These are phyloP conservation scores for Oreocharis arfaki DNA, from an alignment of 2,113 vertebrate species.

Conservation along the genomic window DNA sequence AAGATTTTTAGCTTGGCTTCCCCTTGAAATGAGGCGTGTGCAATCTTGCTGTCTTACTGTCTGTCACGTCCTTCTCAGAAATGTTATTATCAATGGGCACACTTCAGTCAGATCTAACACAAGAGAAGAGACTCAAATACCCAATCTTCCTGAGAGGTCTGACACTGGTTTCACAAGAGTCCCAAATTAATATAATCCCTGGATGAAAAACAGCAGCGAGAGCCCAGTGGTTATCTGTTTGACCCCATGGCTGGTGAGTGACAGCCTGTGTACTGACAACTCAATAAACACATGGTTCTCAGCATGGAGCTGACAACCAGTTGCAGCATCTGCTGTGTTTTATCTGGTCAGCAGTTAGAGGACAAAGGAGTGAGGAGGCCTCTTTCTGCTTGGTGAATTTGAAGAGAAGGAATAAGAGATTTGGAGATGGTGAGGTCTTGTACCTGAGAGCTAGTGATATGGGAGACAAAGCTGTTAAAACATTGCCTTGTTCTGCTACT, in stretches of 20 bases:
- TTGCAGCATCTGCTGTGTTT: background rate
- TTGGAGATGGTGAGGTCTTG: background rate
- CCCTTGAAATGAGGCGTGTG: background rate
- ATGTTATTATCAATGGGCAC: background rate
- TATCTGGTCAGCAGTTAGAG: background rate
- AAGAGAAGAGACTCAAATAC: background rate
- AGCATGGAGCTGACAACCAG: background rate
- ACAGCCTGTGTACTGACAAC: background rate
- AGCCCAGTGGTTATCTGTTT: background rate
- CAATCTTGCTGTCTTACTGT: background rate
- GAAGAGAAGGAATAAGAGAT: background rate
- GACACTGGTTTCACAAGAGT: background rate
- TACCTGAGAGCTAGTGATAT: background rate
- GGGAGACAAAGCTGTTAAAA: background rate
- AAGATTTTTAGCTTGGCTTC: constrained; percentile 8
- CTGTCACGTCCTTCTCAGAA: background rate
- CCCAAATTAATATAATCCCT: background rate
- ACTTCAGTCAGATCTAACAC: background rate
- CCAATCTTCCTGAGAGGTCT: background rate
- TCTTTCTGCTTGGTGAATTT: background rate
- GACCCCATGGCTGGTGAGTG: background rate
- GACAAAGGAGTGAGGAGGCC: background rate
- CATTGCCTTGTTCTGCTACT: background rate
- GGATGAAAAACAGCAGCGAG: background rate
- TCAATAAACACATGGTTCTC: background rate